Conservation (phyloP, 2,888 invertebrate genomes). For the Alitta virens region DNA sequence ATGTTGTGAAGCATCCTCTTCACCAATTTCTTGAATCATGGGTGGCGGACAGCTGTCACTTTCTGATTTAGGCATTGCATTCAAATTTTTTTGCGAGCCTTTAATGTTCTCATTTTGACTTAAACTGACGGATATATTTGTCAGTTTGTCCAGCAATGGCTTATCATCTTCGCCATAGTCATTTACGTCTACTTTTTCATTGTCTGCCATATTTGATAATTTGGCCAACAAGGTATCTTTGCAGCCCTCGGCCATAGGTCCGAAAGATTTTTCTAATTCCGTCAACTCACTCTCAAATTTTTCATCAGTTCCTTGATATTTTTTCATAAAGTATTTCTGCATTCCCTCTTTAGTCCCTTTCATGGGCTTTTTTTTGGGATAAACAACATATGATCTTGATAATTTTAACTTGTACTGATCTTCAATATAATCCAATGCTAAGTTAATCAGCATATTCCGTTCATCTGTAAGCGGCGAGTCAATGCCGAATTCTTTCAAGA, state of each 20-base stretch:
- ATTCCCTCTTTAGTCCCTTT: constrained; percentile 40
- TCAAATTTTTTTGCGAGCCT: no score
- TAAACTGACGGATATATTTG: background rate
- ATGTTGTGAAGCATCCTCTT: no score
- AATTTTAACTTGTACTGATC: constrained; percentile 39
- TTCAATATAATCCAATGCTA: constrained; percentile 47
- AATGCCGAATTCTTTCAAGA: constrained; percentile 42
- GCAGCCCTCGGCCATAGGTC: constrained; percentile 27
- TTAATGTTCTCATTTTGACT: no score
- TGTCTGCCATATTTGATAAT: background rate
- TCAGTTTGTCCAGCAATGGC: background rate
- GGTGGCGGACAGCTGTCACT: no score
- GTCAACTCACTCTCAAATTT: constrained; percentile 35
- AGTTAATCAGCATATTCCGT: constrained; percentile 40
- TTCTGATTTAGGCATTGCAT: no score
- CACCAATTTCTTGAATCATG: no score
- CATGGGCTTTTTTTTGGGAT: constrained; percentile 30
- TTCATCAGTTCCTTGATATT: constrained; percentile 33
- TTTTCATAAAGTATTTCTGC: constrained; percentile 34
- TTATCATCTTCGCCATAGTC: background rate
- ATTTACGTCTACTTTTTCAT: no score
- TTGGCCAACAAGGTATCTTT: background rate
- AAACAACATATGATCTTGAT: constrained; percentile 36
- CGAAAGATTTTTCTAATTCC: constrained; percentile 42
- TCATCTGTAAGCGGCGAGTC: constrained; percentile 35